A percentile compares a stretch with the other conserved stretches of the same genome.
Conservation (phyloP, 2,113 vertebrate species). For the Oryzias javanicus region DNA sequence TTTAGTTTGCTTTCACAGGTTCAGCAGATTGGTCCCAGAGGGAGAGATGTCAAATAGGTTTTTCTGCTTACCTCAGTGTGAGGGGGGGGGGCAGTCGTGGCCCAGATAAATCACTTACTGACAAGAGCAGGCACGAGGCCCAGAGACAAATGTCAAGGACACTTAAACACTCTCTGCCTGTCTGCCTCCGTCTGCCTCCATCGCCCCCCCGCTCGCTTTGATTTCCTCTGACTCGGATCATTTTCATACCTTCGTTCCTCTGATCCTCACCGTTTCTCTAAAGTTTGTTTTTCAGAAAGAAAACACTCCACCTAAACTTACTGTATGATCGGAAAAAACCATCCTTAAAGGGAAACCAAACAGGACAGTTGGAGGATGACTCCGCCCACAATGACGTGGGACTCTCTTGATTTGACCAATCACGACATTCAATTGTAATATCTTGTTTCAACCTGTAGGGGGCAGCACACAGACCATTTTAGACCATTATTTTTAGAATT, state of each 20-base stretch:
- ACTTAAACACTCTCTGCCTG: conserved; percentile 48
- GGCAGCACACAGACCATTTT: too few relatives aligned
- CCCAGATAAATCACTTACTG: conserved; percentile 66
- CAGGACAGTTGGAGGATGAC: too few relatives aligned
- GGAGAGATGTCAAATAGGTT: conserved; percentile 29
- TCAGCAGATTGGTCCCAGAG: conserved; percentile 23
- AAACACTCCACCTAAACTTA: neutral
- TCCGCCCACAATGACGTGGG: too few relatives aligned
- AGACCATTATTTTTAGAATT: too few relatives aligned
- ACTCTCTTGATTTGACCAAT: too few relatives aligned
- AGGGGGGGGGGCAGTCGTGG: conserved; percentile 45
- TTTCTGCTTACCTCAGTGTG: conserved; percentile 37
- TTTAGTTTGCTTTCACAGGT: conserved; percentile 12
- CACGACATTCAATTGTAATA: too few relatives aligned
- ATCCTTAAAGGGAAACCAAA: too few relatives aligned
- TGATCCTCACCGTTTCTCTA: conserved; percentile 1
- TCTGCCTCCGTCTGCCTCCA: conserved; percentile 12
- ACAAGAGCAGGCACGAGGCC: conserved; percentile 46
- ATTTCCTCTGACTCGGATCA: conserved; percentile 22
- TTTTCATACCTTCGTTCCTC: conserved; percentile 19
- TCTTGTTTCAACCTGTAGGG: too few relatives aligned
- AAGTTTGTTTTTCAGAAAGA: neutral
- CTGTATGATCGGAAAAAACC: too few relatives aligned
- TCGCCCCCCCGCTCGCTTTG: conserved; percentile 6
- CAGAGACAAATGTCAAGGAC: conserved; percentile 66